phyloP scores from a whole-genome alignment of 2,797 vertebrate genomes.

The Onychomys arenicola region DNA sequence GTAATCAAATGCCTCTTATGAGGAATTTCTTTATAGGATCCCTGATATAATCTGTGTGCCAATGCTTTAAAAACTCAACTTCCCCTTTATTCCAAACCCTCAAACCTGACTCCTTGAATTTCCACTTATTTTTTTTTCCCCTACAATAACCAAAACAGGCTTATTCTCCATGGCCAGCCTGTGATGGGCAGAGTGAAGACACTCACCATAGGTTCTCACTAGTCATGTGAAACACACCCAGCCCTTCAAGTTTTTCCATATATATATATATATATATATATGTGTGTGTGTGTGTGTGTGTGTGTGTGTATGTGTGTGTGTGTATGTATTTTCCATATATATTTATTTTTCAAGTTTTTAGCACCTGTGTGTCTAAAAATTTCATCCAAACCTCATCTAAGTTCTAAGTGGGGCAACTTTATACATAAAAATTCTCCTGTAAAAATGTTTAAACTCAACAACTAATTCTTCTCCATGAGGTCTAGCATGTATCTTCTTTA shows the following conservation, averaged over 20 bases:
- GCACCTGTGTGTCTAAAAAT: background rate
- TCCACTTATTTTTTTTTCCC: background rate
- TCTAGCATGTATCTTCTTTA: background rate
- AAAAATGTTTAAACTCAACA: conserved; percentile 10
- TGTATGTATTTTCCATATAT: too few relatives aligned
- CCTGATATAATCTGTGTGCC: background rate
- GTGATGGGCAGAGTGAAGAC: background rate
- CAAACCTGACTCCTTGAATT: background rate
- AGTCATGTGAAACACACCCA: background rate
- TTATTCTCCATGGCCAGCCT: background rate
- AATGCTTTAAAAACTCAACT: background rate
- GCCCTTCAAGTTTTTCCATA: background rate
- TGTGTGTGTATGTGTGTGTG: too few relatives aligned
- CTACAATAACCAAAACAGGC: background rate
- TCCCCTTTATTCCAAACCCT: conserved; percentile 15
- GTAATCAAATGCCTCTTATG: background rate
- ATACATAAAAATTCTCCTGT: background rate
- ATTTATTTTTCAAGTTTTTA: too few relatives aligned
- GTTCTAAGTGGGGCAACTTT: background rate
- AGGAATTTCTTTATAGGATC: conserved; percentile 42
- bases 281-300: too few relatives aligned
- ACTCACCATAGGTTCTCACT: background rate
- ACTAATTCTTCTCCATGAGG: background rate
- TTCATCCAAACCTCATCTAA: background rate
- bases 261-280: too few relatives aligned